These are phyloP conservation scores for Rhinichthys osculus DNA, from an alignment of 2,797 vertebrate species.

Conservation along the genomic window DNA sequence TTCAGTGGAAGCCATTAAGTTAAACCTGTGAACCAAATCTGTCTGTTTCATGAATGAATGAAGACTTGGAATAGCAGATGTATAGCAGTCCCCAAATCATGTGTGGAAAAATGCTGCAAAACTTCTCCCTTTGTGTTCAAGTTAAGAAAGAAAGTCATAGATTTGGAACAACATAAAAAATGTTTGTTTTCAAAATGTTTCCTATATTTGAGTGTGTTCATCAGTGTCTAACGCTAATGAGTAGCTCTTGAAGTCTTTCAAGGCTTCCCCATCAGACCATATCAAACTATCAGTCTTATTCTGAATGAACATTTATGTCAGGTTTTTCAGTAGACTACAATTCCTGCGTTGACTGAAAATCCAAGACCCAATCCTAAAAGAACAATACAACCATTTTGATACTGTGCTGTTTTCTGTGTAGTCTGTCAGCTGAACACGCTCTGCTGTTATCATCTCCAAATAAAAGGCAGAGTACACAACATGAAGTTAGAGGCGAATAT, in stretches of 20 bases:
- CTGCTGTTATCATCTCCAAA: background rate
- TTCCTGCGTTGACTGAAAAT: background rate
- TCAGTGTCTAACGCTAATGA: background rate
- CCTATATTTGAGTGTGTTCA: background rate
- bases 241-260: background rate
- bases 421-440: background rate
- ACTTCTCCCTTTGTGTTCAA: background rate
- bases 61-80: background rate
- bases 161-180: background rate
- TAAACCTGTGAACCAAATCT: background rate
- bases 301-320: background rate
- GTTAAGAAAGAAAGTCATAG: background rate
- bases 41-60: background rate
- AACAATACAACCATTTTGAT: background rate
- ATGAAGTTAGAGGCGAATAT: background rate
- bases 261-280: slow-evolving; percentile 11
- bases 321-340: background rate
- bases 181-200: background rate
- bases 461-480: background rate
- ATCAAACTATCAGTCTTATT: background rate
- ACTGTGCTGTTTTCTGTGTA: background rate
- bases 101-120: background rate
- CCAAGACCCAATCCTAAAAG: background rate
- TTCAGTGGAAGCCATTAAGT: background rate
- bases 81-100: background rate